Percentiles rank a stretch among this genome's conserved stretches.
Evolutionary conservation across 2,113 vertebrate genomes (phyloP).

Genomic region (Pterophyllum scalare): DNA sequence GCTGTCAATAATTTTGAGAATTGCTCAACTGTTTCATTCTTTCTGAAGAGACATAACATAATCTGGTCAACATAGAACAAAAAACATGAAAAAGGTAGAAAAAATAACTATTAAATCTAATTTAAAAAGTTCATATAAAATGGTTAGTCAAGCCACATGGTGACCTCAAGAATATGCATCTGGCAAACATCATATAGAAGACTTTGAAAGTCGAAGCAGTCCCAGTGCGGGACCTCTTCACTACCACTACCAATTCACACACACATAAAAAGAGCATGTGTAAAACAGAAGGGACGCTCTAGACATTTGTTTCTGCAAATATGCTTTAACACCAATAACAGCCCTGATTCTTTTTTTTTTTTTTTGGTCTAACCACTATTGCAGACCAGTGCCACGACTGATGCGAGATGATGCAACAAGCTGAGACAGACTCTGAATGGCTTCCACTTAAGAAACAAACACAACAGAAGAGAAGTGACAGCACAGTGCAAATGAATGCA

Average conservation of each 20-base stretch:
- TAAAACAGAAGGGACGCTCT: slow-evolving; percentile 4
- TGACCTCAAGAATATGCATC: not conserved
- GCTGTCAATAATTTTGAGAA: not conserved
- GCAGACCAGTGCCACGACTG: slow-evolving; percentile 45
- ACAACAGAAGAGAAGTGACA: slow-evolving; percentile 69
- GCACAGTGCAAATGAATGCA: slow-evolving; percentile 61
- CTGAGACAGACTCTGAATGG: slow-evolving; percentile 61
- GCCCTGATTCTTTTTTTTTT: slow-evolving; percentile 30
- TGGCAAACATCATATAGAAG: not conserved
- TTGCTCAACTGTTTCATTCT: not conserved
- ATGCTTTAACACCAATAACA: slow-evolving; percentile 50
- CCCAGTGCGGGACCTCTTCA: not conserved
- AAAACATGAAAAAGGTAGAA: too few relatives aligned
- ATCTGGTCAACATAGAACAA: too few relatives aligned
- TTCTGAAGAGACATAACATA: not conserved
- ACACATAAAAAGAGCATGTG: slow-evolving; percentile 11
- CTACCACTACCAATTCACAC: not conserved
- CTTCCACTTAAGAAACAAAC: slow-evolving; percentile 69
- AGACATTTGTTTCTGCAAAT: slow-evolving; percentile 39
- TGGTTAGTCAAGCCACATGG: not conserved
- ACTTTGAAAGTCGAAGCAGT: not conserved
- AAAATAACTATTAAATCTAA: not conserved
- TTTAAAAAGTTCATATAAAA: not conserved
- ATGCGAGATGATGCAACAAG: slow-evolving; percentile 58
- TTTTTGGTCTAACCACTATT: slow-evolving; percentile 33